Base-by-base conservation (phyloP, 1,140 invertebrate species). In the Drosophila serrata region DNA sequence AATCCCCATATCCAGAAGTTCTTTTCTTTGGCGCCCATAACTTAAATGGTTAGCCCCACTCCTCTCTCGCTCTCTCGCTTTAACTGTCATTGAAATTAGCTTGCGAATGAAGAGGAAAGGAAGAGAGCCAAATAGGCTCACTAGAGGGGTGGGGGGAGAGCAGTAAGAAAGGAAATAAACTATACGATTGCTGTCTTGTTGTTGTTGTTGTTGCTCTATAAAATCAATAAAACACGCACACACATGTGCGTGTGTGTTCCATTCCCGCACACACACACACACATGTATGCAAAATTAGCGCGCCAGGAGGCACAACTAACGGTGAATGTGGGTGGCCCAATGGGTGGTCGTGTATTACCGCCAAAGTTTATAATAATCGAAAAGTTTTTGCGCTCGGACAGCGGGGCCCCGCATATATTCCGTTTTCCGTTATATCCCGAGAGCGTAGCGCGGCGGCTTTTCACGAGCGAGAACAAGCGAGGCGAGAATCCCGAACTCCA, bases 151-250 rank as follows among this genome's bases (percentile, higher is more conserved):
- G 35, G 33, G 29, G 33, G 35, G 33, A 17, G 24, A n/a, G n/a
- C n/a, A n/a, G 27, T 15, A 37, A 29, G 40, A n/a, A 24, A 42
- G 35, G 49, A 5, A 31, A 12, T 35, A 49, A 68, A 80, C 77
- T 81, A 80, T 55, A 67, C 74, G 67, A 73, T 60, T 61, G 37
- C 46, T 70, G 72, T 29, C 63, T 68, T 59, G 31, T 35, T 51
- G 27, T 75, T 81, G 80, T 68, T 76, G 27, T 68, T 81, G 81
- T 65, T 76, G 70, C 62, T 80, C 58, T 70, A 88, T 76, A 84
- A 88, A 88, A 88, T 88, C 84, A 77, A 88, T 88, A 88, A 58
- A 72, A 70, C 64, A 45, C 68, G 27, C 64, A 69, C 85, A 69
- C 85, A 88, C 85, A 80, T 78, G 73, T 76, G 80, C 73, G 67